phyloP scores from a whole-genome alignment of 2,888 invertebrate species.

The Tinea trinotella region DNA sequence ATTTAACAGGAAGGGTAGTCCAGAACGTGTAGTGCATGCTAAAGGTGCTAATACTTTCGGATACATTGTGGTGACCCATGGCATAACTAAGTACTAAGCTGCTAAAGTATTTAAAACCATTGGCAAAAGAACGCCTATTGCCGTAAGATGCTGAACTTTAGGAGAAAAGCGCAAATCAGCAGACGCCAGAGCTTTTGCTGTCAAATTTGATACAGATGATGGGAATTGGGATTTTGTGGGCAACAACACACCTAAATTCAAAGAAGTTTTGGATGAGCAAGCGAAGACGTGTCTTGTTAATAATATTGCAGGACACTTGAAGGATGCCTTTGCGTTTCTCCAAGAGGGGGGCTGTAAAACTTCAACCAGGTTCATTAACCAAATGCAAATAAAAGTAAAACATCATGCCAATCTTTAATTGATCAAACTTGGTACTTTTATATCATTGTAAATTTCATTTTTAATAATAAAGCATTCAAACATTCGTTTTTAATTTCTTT shows the following conservation, averaged over 20 bases:
- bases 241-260: constrained; percentile 89
- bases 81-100: constrained; percentile 78
- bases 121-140: constrained; percentile 80
- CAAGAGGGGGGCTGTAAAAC: constrained; percentile 88
- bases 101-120: constrained; percentile 77
- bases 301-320: constrained; percentile 86
- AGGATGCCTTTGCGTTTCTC: constrained; percentile 86
- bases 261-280: constrained; percentile 81
- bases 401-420: constrained; percentile 73
- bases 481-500: too few species aligned
- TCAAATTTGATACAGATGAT: constrained; percentile 88
- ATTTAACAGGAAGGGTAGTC: too few species aligned
- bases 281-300: constrained; percentile 80
- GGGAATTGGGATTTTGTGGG: constrained; percentile 90
- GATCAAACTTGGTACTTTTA: background rate
- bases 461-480: too few species aligned
- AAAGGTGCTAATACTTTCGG: constrained; percentile 88
- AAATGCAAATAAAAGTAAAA: constrained; percentile 77
- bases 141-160: constrained; percentile 81
- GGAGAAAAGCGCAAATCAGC: constrained; percentile 82
- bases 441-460: too few species aligned
- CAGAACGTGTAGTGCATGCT: constrained; percentile 46
- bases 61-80: constrained; percentile 83
- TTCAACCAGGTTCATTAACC: constrained; percentile 80
- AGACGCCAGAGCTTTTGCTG: constrained; percentile 87